These are phyloP conservation scores for Hiodon alosoides DNA, from an alignment of 2,113 vertebrate genomes.

Conservation along the genomic window DNA sequence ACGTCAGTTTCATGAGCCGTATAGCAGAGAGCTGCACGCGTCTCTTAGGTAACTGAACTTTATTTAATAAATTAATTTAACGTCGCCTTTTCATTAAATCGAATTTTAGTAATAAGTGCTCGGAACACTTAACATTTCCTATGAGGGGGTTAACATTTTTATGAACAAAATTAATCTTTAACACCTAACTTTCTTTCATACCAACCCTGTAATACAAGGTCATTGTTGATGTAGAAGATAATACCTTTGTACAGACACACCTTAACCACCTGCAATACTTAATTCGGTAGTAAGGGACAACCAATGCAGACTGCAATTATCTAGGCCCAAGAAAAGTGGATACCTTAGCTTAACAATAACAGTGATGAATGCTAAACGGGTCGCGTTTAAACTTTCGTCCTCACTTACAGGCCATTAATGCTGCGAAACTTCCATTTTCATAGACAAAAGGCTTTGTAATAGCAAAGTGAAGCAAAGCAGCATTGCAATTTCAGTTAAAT, in stretches of 20 bases:
- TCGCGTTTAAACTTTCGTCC: not conserved
- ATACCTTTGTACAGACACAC: constrained; percentile 5
- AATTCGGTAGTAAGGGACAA: not conserved
- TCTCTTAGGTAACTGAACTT: too few relatives aligned
- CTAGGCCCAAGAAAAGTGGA: not conserved
- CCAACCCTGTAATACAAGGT: too few relatives aligned
- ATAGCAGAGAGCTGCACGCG: too few relatives aligned
- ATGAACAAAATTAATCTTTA: not conserved
- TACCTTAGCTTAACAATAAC: not conserved
- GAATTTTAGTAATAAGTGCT: too few relatives aligned
- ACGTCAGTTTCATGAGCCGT: too few relatives aligned
- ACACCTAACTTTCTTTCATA: not conserved
- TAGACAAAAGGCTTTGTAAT: not conserved
- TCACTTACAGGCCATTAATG: not conserved
- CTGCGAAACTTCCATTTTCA: not conserved
- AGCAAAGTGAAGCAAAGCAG: not conserved
- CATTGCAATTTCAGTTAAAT: not conserved
- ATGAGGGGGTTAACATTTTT: not conserved
- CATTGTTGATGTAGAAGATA: not conserved
- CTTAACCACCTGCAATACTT: not conserved
- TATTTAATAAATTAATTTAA: too few relatives aligned
- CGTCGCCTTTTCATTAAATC: too few relatives aligned
- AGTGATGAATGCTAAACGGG: not conserved
- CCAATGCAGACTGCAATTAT: not conserved
- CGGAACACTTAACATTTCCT: too few relatives aligned